Conservation (phyloP, 2,797 vertebrate genomes). For the Thunnus albacares region DNA sequence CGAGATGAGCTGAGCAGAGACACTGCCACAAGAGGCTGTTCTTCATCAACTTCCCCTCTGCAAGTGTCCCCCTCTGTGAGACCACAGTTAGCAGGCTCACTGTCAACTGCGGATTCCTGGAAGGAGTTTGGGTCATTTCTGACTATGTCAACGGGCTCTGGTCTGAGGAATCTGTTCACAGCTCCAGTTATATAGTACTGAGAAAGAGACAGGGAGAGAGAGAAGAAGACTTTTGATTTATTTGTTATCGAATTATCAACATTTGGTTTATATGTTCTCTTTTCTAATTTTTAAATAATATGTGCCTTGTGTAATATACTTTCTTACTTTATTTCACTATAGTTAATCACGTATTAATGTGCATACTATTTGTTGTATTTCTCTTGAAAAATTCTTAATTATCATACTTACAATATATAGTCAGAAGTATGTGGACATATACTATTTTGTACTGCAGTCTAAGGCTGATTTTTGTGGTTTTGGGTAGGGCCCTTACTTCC, state of each 20-base stretch:
- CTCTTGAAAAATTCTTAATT: neutral
- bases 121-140: conserved; percentile 23
- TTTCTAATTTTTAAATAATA: neutral
- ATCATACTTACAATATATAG: neutral
- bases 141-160: conserved; percentile 40
- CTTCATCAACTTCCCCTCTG: conserved; percentile 17
- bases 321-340: too few relatives aligned
- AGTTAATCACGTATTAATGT: neutral
- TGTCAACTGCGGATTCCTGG: conserved; percentile 35
- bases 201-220: conserved; percentile 36
- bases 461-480: neutral
- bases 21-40: neutral
- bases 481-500: neutral
- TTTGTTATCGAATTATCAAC: neutral
- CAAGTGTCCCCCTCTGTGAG: neutral
- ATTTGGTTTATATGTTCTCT: neutral
- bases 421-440: neutral
- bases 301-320: too few relatives aligned
- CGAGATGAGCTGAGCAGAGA: conserved; percentile 16
- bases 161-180: conserved; percentile 79
- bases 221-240: neutral
- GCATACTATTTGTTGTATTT: neutral
- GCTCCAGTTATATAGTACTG: conserved; percentile 80
- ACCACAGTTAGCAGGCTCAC: neutral
- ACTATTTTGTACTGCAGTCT: neutral